Evolutionary conservation across 2,797 vertebrate species (phyloP).

Genomic region (Ctenopoma kingsleyae): DNA sequence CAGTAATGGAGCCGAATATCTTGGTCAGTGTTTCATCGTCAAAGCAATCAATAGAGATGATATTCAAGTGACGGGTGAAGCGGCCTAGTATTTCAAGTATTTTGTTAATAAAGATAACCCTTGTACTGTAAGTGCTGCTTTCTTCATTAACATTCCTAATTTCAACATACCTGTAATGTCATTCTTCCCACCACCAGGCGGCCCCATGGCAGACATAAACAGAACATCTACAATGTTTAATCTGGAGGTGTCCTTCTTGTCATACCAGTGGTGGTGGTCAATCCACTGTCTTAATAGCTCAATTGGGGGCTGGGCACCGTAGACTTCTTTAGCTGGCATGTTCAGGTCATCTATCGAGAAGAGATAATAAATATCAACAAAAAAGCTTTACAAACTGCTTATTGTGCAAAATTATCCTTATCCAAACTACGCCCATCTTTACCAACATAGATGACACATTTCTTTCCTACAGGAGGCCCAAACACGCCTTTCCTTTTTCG

Average conservation of each 20-base stretch:
- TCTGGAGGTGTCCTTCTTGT: conserved; percentile 90
- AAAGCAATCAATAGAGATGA: conserved; percentile 90
- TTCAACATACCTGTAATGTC: conserved; percentile 90
- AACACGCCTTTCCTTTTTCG: conserved; percentile 91
- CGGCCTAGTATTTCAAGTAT: conserved; percentile 83
- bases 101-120: conserved; percentile 10
- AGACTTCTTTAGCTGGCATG: conserved; percentile 95
- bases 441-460: conserved; percentile 93
- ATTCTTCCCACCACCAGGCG: conserved; percentile 94
- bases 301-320: conserved; percentile 94
- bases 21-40: conserved; percentile 90
- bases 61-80: conserved; percentile 92
- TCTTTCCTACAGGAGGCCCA: conserved; percentile 91
- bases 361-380: conserved; percentile 14
- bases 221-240: conserved; percentile 88
- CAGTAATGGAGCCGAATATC: conserved; percentile 91
- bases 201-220: conserved; percentile 93
- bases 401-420: not conserved
- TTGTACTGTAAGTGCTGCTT: not conserved
- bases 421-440: conserved; percentile 49
- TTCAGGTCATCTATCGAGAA: conserved; percentile 91
- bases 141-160: not conserved
- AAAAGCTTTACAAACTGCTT: not conserved
- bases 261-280: conserved; percentile 95
- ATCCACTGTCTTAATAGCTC: conserved; percentile 94